These are phyloP conservation scores for Aethes cnicana DNA, from an alignment of 2,888 invertebrate genomes.

Conservation along the genomic window DNA sequence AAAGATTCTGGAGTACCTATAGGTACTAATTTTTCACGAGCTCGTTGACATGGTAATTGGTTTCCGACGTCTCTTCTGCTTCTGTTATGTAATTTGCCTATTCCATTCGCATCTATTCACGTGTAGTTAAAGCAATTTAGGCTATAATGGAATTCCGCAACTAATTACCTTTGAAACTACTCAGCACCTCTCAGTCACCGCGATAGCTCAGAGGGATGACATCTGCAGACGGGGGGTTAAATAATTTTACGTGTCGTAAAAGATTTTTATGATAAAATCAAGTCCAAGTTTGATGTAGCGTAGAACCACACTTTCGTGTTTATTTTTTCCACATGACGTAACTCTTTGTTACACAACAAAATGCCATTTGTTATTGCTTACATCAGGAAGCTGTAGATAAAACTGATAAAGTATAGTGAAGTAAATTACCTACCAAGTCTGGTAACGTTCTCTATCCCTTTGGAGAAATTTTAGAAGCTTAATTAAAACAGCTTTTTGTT, in stretches of 20 bases:
- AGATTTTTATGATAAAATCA: slow-evolving; percentile 1
- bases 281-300: neutral
- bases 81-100: too few relatives aligned
- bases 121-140: neutral
- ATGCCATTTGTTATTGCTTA: neutral
- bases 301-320: neutral
- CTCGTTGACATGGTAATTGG: too few relatives aligned
- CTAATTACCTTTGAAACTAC: slow-evolving; percentile 4
- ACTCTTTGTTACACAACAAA: neutral
- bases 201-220: neutral
- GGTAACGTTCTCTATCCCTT: too few relatives aligned
- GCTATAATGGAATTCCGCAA: neutral
- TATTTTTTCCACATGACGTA: neutral
- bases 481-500: too few relatives aligned
- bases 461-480: too few relatives aligned
- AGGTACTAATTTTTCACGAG: too few relatives aligned
- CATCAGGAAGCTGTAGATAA: neutral
- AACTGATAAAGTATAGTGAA: too few relatives aligned
- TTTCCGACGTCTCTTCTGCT: too few relatives aligned
- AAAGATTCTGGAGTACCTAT: too few relatives aligned
- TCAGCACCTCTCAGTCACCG: neutral
- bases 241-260: slow-evolving; percentile 1
- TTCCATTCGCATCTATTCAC: too few relatives aligned
- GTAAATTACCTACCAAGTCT: too few relatives aligned
- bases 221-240: neutral